phyloP scores from a whole-genome alignment of 2,113 vertebrate species.

The Triplophysa siluroides region DNA sequence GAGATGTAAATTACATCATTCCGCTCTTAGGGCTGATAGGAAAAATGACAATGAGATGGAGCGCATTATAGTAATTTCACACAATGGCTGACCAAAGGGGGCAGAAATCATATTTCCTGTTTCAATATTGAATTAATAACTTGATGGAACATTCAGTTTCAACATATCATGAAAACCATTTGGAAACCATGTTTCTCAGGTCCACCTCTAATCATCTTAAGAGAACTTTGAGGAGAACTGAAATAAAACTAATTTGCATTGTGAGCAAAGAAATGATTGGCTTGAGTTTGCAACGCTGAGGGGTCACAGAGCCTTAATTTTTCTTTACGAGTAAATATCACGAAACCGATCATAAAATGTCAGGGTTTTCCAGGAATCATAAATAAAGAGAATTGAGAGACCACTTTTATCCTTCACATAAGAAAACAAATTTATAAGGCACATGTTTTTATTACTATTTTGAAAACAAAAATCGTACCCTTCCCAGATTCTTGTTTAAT shows the following conservation, averaged over 20 bases:
- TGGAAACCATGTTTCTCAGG: neutral
- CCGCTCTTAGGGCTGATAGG: slow-evolving; percentile 35
- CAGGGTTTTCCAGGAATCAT: too few relatives aligned
- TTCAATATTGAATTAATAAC: slow-evolving; percentile 41
- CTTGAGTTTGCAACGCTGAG: neutral
- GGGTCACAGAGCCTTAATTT: neutral
- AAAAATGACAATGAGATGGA: slow-evolving; percentile 21
- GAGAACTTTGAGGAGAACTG: slow-evolving; percentile 16
- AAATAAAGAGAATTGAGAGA: too few relatives aligned
- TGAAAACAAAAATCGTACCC: too few relatives aligned
- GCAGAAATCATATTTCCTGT: slow-evolving; percentile 50
- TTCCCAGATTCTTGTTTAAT: too few relatives aligned
- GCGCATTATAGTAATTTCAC: slow-evolving; percentile 38
- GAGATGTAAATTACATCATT: slow-evolving; percentile 56
- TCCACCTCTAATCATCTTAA: slow-evolving; percentile 13
- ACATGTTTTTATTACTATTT: too few relatives aligned
- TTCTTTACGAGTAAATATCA: neutral
- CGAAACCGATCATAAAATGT: too few relatives aligned
- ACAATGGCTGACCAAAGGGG: slow-evolving; percentile 45
- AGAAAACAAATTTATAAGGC: too few relatives aligned
- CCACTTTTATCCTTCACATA: too few relatives aligned
- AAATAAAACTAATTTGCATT: neutral
- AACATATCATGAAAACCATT: slow-evolving; percentile 2
- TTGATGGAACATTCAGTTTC: slow-evolving; percentile 6
- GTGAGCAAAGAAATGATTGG: neutral